A percentile compares a stretch with the other conserved stretches of the same genome.
These are phyloP conservation scores for Acanthisitta chloris DNA, from an alignment of 2,113 vertebrate genomes.

Conservation along the genomic window DNA sequence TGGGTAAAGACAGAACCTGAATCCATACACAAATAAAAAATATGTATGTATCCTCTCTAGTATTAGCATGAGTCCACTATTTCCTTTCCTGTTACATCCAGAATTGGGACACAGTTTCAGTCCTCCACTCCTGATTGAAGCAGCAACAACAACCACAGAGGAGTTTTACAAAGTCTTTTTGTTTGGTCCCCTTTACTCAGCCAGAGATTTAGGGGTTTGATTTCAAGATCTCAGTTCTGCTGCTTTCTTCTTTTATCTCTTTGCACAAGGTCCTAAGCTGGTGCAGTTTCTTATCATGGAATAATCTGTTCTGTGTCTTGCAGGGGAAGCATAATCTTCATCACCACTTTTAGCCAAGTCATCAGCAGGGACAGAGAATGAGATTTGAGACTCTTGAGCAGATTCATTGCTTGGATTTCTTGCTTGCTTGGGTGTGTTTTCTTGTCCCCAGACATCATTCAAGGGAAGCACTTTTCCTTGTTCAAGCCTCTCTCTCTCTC, in stretches of 20 bases:
- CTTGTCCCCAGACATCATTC: not conserved
- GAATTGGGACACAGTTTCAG: not conserved
- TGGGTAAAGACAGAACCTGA: not conserved
- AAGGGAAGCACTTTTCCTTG: not conserved
- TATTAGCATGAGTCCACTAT: not conserved
- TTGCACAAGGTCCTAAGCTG: not conserved
- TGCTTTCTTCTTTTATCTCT: not conserved
- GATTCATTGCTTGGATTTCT: not conserved
- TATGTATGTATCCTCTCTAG: not conserved
- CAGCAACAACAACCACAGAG: accelerated
- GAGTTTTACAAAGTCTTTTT: not conserved
- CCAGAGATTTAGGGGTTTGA: not conserved
- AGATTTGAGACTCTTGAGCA: not conserved
- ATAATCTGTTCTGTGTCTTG: not conserved
- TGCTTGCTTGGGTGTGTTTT: not conserved
- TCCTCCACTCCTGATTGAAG: not conserved
- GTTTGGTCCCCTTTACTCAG: not conserved
- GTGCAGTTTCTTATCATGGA: not conserved
- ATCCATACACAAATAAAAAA: not conserved
- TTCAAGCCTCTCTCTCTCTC: not conserved
- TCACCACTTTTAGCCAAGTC: not conserved
- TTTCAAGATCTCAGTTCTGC: not conserved
- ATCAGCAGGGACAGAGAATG: not conserved
- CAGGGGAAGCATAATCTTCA: not conserved
- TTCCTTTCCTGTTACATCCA: not conserved